Evolutionary conservation across 2,888 invertebrate genomes (phyloP).

Genomic region (Melieria picta): DNA sequence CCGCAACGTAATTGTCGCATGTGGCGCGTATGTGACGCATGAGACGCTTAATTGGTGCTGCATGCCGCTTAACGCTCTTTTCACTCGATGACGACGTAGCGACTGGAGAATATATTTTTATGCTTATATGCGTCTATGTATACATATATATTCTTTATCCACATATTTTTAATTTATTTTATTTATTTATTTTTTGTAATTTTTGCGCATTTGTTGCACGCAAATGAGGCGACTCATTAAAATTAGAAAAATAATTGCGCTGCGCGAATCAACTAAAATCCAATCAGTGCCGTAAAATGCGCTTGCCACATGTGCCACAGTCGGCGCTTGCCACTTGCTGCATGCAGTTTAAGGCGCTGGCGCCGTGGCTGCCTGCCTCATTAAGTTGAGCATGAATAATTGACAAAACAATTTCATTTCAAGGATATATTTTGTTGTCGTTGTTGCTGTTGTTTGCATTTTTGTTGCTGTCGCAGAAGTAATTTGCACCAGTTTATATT

Average conservation of each 20-base stretch:
- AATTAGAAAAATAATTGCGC: conserved; percentile 23
- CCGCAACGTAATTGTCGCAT: not conserved
- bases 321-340: not conserved
- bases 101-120: not conserved
- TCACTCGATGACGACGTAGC: not conserved
- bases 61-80: conserved; percentile 20
- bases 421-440: conserved; percentile 51
- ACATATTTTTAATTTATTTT: not conserved
- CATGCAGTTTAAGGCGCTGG: not conserved
- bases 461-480: no score
- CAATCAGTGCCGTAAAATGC: conserved; percentile 8
- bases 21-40: not conserved
- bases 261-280: conserved; percentile 23
- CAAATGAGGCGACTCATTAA: conserved; percentile 26
- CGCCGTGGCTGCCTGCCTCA: conserved; percentile 45
- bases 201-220: not conserved
- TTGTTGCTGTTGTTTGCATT: not conserved
- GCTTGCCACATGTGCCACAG: not conserved
- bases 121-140: no score
- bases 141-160: not conserved
- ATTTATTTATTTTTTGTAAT: not conserved
- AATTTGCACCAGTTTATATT: no score
- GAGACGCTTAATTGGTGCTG: conserved; percentile 26
- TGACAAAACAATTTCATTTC: conserved; percentile 65
- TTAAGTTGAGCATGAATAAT: conserved; percentile 64